These are phyloP conservation scores for Catostylus mosaicus DNA, from an alignment of 30 jellyfish, hydroid and myxozoan species.

Conservation along the genomic window DNA sequence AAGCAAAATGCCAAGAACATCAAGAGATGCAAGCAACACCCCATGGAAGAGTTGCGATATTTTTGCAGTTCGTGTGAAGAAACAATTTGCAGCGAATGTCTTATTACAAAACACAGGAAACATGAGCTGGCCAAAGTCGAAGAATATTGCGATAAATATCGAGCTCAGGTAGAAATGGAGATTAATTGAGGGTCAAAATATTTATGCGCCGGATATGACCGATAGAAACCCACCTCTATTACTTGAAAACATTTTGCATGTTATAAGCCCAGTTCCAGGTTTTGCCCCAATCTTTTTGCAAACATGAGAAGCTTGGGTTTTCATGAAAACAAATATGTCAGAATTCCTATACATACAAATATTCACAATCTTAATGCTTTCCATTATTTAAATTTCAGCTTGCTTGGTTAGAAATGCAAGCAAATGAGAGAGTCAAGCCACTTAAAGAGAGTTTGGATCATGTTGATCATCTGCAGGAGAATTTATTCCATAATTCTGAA, in stretches of 20 bases:
- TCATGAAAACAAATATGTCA: too few relatives aligned
- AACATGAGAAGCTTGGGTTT: too few relatives aligned
- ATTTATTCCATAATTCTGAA: not conserved
- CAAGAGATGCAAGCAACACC: slow-evolving; percentile 25
- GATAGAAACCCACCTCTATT: too few relatives aligned
- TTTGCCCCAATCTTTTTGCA: too few relatives aligned
- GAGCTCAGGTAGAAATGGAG: slow-evolving; percentile 44
- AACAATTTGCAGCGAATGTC: slow-evolving; percentile 73
- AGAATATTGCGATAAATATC: slow-evolving; percentile 30
- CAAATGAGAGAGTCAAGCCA: slow-evolving; percentile 15
- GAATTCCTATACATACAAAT: too few relatives aligned
- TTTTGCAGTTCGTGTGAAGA: slow-evolving; percentile 61
- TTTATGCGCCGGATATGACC: too few relatives aligned
- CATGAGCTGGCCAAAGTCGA: slow-evolving; percentile 53
- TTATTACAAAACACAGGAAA: slow-evolving; percentile 29
- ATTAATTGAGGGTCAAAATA: too few relatives aligned
- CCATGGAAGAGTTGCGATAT: slow-evolving; percentile 36
- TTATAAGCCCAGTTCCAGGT: too few relatives aligned
- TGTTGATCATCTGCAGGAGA: not conserved
- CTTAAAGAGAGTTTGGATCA: slow-evolving; percentile 17
- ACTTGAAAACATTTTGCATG: too few relatives aligned
- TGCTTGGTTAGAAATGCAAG: slow-evolving; percentile 44
- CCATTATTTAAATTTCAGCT: slow-evolving; percentile 23
- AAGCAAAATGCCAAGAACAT: too few relatives aligned
- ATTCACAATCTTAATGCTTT: too few relatives aligned